phyloP scores from a whole-genome alignment of 1,140 invertebrate species.

The Heliconius himera region DNA sequence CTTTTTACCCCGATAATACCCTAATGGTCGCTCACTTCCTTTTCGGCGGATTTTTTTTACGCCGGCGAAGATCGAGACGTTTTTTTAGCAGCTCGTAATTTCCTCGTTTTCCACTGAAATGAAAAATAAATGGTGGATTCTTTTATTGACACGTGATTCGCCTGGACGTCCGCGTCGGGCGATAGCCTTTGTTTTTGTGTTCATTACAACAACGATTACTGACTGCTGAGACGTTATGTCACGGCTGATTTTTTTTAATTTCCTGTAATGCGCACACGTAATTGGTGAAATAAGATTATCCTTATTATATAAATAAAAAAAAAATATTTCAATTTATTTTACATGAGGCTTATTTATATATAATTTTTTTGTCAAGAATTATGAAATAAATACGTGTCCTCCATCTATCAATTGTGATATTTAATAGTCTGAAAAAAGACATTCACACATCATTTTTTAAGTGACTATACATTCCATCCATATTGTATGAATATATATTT shows the following conservation, averaged over 20 bases:
- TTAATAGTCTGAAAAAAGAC: too few relatives aligned
- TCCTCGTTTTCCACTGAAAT: constrained; percentile 71
- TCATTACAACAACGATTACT: constrained; percentile 43
- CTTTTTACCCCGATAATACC: constrained; percentile 79
- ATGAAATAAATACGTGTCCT: too few relatives aligned
- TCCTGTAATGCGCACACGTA: background rate
- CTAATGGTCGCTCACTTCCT: constrained; percentile 80
- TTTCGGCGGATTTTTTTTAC: constrained; percentile 75
- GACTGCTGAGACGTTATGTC: constrained; percentile 22
- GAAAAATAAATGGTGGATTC: constrained; percentile 70
- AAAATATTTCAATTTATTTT: too few relatives aligned
- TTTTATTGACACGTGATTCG: constrained; percentile 64
- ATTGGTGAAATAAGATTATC: background rate
- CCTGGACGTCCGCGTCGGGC: constrained; percentile 34
- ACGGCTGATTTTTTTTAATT: background rate
- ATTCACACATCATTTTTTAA: background rate
- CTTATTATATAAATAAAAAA: background rate
- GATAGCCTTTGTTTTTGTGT: constrained; percentile 46
- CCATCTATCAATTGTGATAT: too few relatives aligned
- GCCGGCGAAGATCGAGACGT: constrained; percentile 76
- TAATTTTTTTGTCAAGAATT: too few relatives aligned
- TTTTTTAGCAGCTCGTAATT: constrained; percentile 78
- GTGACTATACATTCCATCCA: background rate
- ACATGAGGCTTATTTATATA: too few relatives aligned
- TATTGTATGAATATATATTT: background rate